Percentiles rank a stretch among this genome's conserved stretches.
These are phyloP conservation scores for Sebastiscus albofasciatus DNA, from an alignment of 2,797 vertebrate species.

Conservation along the genomic window DNA sequence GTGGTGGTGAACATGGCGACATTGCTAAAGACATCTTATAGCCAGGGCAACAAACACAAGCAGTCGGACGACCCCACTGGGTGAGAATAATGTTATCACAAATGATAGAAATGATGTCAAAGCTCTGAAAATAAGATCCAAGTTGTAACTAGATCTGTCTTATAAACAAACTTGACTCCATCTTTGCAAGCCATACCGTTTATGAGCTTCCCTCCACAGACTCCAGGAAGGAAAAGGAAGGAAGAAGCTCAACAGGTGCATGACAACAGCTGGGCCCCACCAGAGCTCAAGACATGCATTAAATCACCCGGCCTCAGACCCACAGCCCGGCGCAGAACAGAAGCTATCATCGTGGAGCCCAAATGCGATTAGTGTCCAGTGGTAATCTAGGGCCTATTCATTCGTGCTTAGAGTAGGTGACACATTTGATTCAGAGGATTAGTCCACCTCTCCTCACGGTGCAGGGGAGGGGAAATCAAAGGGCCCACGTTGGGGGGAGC, in stretches of 20 bases:
- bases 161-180: background rate
- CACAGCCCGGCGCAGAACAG: conserved; percentile 31
- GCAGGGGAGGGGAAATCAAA: conserved; percentile 59
- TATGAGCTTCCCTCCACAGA: background rate
- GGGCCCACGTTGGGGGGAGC: conserved; percentile 23
- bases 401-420: conserved; percentile 64
- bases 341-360: conserved; percentile 57
- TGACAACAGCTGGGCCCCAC: conserved; percentile 49
- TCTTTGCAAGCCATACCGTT: background rate
- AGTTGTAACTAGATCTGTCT: background rate
- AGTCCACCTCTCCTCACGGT: conserved; percentile 52
- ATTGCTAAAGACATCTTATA: background rate
- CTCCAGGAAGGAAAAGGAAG: conserved; percentile 18
- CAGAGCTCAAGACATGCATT: conserved; percentile 36
- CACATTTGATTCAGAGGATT: conserved; percentile 75
- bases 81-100: background rate
- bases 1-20: background rate
- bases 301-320: conserved; percentile 34
- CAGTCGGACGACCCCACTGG: background rate
- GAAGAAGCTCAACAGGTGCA: conserved; percentile 59
- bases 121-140: background rate
- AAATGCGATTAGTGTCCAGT: conserved; percentile 73
- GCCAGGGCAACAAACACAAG: background rate
- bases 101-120: background rate
- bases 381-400: conserved; percentile 71